Conservation (phyloP, 1,140 invertebrate species). For the Zaprionus tsacasi region DNA sequence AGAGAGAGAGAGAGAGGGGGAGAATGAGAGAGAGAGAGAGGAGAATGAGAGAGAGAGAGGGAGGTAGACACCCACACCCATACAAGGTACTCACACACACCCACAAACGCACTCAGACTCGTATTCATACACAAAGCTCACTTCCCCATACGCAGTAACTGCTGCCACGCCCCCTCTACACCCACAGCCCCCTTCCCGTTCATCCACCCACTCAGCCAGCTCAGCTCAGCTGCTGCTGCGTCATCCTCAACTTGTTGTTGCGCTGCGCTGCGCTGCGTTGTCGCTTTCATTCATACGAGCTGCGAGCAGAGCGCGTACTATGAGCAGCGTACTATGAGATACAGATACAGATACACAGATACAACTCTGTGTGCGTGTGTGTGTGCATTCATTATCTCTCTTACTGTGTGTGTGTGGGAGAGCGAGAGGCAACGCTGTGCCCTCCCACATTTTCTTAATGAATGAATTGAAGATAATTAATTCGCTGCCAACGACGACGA, state of each 20-base stretch:
- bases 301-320: constrained; percentile 49
- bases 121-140: constrained; percentile 4
- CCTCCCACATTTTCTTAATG: constrained; percentile 74
- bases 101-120: background rate
- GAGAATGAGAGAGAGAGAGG: background rate
- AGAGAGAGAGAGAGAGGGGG: background rate
- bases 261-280: constrained; percentile 4
- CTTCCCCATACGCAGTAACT: constrained; percentile 2
- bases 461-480: constrained; percentile 82
- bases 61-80: constrained; percentile 19
- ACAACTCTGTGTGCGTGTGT: constrained; percentile 20
- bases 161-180: background rate
- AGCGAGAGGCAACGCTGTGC: constrained; percentile 6
- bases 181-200: too few species aligned
- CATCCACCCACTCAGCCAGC: background rate
- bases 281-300: constrained; percentile 69
- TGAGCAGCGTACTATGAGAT: constrained; percentile 69
- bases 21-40: background rate
- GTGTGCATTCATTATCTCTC: constrained; percentile 72
- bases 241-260: constrained; percentile 44
- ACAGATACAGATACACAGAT: constrained; percentile 53
- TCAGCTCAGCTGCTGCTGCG: constrained; percentile 30
- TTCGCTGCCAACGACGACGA: constrained; percentile 41
- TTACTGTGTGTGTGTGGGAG: background rate
- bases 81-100: background rate